Evolutionary conservation across 64 coral and sea anemone species (phyloP).

Genomic region (Actinia equina): DNA sequence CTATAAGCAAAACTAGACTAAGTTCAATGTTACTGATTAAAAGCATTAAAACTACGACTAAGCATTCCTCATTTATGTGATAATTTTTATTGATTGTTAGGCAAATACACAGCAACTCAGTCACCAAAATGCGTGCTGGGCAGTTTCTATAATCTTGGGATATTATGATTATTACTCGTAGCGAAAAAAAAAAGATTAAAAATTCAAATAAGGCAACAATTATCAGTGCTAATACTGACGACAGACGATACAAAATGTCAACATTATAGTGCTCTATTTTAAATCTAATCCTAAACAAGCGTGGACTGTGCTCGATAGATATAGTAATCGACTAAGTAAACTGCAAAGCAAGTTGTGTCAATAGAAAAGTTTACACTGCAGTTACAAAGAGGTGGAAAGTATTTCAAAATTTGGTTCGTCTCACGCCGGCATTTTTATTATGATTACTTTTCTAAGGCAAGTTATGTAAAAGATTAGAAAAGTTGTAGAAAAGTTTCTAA

Average conservation of each 20-base stretch:
- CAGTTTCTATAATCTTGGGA: not conserved
- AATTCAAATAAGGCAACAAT: not conserved
- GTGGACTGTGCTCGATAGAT: not conserved
- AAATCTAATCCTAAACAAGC: not conserved
- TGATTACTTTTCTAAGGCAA: no score
- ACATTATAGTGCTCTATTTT: not conserved
- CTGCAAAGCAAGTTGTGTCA: not conserved
- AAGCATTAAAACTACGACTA: not conserved
- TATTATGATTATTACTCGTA: not conserved
- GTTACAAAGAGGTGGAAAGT: no score
- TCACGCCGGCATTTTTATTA: no score
- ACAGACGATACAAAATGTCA: not conserved
- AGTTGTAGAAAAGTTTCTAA: no score
- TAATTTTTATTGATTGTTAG: not conserved
- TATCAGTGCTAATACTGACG: not conserved
- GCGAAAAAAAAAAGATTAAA: not conserved
- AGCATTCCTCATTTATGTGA: not conserved
- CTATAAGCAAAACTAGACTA: not conserved
- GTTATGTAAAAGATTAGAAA: no score
- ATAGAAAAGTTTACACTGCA: not conserved
- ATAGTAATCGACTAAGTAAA: not conserved
- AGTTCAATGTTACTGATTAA: not conserved
- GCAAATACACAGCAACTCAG: not conserved
- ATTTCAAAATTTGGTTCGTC: no score
- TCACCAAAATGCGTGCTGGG: not conserved